Percentiles rank a stretch among this genome's conserved stretches.
Conservation (phyloP, 2,113 vertebrate species). For the Neoarius graeffei region DNA sequence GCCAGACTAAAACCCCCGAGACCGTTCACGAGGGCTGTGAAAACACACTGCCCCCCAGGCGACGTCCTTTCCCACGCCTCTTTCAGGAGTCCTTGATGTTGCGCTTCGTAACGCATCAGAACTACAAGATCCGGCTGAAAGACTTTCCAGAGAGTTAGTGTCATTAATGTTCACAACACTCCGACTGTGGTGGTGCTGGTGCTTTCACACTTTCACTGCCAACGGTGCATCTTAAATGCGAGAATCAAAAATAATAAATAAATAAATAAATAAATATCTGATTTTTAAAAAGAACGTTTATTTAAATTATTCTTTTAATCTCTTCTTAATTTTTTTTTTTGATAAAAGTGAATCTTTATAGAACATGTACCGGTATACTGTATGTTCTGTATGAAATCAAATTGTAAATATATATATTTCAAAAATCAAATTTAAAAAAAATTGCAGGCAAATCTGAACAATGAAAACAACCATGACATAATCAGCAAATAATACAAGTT, state of each 20-base stretch:
- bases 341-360: no score
- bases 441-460: no score
- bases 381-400: no score
- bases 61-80: not conserved
- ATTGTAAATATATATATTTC: no score
- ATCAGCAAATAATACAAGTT: no score
- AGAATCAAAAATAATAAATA: not conserved
- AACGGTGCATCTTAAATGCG: not conserved
- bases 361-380: no score
- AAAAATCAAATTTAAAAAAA: no score
- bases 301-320: no score
- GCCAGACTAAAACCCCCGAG: not conserved
- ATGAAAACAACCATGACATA: no score
- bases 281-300: no score
- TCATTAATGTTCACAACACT: not conserved
- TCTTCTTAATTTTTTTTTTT: no score
- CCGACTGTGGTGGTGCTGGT: not conserved
- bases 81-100: slow-evolving; percentile 63
- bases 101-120: slow-evolving; percentile 55
- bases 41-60: not conserved
- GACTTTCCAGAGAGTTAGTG: not conserved
- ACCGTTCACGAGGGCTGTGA: not conserved
- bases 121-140: not conserved
- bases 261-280: no score
- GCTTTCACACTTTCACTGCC: not conserved